Conservation (phyloP, 2,888 invertebrate species). For the Entomobrya proxima region DNA sequence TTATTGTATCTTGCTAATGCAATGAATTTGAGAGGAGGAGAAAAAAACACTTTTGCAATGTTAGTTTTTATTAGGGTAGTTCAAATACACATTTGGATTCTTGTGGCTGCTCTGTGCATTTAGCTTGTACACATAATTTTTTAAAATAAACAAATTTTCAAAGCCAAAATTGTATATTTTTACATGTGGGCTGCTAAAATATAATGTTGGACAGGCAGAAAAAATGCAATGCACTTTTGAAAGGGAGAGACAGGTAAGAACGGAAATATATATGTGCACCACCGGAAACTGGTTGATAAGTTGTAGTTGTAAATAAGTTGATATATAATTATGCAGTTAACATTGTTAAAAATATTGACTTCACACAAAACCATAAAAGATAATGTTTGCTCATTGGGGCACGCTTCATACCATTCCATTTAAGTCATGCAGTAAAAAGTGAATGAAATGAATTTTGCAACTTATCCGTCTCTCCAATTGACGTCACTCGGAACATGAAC, state of each 20-base stretch:
- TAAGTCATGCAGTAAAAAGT: not conserved
- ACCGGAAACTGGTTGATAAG: too few relatives aligned
- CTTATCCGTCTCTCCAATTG: not conserved
- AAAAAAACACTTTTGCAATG: slow-evolving; percentile 25
- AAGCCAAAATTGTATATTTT: not conserved
- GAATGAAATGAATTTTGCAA: slow-evolving; percentile 8
- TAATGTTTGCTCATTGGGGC: too few relatives aligned
- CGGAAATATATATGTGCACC: not conserved
- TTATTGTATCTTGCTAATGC: slow-evolving; percentile 4
- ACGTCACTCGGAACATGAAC: not conserved
- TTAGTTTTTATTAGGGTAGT: slow-evolving; percentile 47
- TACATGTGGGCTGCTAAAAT: slow-evolving; percentile 4
- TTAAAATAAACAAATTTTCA: slow-evolving; percentile 21
- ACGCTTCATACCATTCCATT: slow-evolving; percentile 23
- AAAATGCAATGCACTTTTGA: too few relatives aligned
- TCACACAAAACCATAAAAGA: not conserved
- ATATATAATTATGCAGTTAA: not conserved
- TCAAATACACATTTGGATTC: slow-evolving; percentile 46
- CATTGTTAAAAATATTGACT: not conserved
- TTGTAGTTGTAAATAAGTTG: too few relatives aligned
- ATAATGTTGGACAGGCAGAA: too few relatives aligned
- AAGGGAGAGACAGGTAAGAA: too few relatives aligned
- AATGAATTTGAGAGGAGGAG: not conserved
- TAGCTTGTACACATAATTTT: slow-evolving; percentile 19
- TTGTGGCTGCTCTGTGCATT: not conserved